Percentiles rank a stretch among this genome's conserved stretches.
phyloP scores from a whole-genome alignment of 2,888 invertebrate species.

The Rugalucina vietnamica region DNA sequence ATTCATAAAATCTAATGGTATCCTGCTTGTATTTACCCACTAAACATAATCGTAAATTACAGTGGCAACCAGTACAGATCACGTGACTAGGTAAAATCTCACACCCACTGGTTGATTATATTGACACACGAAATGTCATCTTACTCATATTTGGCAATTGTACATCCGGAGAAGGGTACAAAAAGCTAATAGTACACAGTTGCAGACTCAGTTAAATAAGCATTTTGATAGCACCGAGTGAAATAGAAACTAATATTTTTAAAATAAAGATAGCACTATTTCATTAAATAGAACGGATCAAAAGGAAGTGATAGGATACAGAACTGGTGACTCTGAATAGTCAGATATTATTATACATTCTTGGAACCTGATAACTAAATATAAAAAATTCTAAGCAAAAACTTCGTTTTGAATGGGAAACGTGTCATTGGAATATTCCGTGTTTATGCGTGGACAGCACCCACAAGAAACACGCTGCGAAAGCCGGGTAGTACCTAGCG shows the following conservation, averaged over 20 bases:
- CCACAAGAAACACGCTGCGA: background rate
- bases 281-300: too few species aligned
- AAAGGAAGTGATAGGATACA: too few species aligned
- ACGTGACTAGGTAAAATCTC: background rate
- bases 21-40: background rate
- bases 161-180: background rate
- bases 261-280: too few species aligned
- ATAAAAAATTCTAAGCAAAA: background rate
- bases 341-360: too few species aligned
- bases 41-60: background rate
- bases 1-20: background rate
- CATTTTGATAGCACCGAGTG: too few species aligned
- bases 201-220: background rate
- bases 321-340: too few species aligned
- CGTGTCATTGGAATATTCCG: conserved; percentile 26
- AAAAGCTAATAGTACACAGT: background rate
- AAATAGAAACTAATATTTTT: too few species aligned
- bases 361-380: too few species aligned
- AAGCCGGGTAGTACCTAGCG: background rate
- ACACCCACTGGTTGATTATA: background rate
- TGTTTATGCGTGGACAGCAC: conserved; percentile 46
- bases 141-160: background rate
- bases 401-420: conserved; percentile 40
- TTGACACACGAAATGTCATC: background rate
- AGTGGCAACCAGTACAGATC: background rate